Evolutionary conservation across 1,140 invertebrate species (phyloP).

Genomic region (Neodiprion fabricii): DNA sequence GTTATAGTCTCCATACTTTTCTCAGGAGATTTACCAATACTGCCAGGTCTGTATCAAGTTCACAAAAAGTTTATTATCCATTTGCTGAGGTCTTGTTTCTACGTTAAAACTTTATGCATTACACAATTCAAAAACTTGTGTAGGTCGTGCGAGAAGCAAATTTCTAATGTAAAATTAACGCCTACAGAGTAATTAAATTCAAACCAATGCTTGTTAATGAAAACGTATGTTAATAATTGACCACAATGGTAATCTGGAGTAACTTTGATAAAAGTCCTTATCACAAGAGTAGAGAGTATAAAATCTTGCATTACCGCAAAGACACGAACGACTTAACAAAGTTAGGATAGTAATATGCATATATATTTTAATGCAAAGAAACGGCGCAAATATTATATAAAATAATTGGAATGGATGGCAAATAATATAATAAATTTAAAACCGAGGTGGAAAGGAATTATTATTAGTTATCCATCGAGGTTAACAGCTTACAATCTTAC

Average conservation of each 20-base stretch:
- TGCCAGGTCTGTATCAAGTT: constrained; percentile 32
- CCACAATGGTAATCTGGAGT: background rate
- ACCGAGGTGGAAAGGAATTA: background rate
- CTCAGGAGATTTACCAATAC: constrained; percentile 35
- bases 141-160: too few relatives aligned
- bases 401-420: background rate
- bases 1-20: constrained; percentile 44
- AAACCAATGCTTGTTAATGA: background rate
- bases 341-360: too few relatives aligned
- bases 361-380: too few relatives aligned
- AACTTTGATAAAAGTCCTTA: background rate
- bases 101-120: too few relatives aligned
- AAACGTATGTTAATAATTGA: background rate
- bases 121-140: too few relatives aligned
- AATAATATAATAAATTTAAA: background rate
- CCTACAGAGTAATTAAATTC: background rate
- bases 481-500: background rate
- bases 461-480: background rate
- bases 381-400: too few relatives aligned
- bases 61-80: too few relatives aligned
- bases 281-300: background rate
- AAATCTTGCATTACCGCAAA: background rate
- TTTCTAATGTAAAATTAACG: too few relatives aligned
- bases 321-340: background rate
- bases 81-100: too few relatives aligned